Evolutionary conservation across 2,797 vertebrate genomes (phyloP).

Genomic region (Pipistrellus pipistrellus): DNA sequence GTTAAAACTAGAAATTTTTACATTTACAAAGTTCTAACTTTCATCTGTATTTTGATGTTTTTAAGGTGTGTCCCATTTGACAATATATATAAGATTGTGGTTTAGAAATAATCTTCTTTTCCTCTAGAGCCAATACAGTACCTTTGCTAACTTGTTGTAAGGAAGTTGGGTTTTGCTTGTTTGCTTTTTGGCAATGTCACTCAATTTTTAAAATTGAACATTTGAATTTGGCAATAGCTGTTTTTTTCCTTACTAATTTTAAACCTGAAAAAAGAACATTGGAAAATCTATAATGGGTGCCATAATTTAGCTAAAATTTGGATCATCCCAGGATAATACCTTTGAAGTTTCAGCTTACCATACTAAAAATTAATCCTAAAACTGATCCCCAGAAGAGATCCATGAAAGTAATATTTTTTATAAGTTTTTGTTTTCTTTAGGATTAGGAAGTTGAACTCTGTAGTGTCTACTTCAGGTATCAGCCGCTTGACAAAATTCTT

Average conservation of each 20-base stretch:
- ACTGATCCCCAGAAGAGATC: background rate
- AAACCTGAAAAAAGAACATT: conserved; percentile 49
- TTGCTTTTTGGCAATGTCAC: background rate
- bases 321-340: background rate
- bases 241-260: conserved; percentile 45
- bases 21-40: background rate
- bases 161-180: background rate
- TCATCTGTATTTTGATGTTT: conserved; percentile 15
- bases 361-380: conserved; percentile 30
- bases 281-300: background rate
- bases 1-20: no score
- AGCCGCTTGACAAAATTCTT: background rate
- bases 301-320: conserved; percentile 48
- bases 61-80: background rate
- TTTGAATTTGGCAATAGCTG: background rate
- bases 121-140: background rate
- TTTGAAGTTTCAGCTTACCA: conserved; percentile 31
- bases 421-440: conserved; percentile 46
- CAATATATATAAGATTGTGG: background rate
- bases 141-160: conserved; percentile 8
- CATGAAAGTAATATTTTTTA: background rate
- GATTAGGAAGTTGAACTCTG: conserved; percentile 30
- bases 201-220: conserved; percentile 54
- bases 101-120: conserved; percentile 34
- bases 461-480: conserved; percentile 5